Percentiles rank a stretch among this genome's conserved stretches.
Evolutionary conservation across 1,140 invertebrate species (phyloP).

Genomic region (Chrysomallon squamiferum): DNA sequence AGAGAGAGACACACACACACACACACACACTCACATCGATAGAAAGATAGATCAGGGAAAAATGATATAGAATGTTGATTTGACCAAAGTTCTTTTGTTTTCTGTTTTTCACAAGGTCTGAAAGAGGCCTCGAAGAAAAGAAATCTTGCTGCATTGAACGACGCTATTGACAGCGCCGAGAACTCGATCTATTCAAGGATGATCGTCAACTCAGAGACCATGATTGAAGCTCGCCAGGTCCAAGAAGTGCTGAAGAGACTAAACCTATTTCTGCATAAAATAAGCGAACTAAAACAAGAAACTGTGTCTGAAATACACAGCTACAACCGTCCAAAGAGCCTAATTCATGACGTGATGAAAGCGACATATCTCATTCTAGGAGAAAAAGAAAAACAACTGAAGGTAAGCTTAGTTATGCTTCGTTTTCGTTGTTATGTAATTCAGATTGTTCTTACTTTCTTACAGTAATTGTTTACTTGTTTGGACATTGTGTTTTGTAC

Average conservation of each 20-base stretch:
- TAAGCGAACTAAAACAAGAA: conserved; percentile 23
- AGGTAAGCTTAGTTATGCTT: conserved; percentile 16
- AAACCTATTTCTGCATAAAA: no score
- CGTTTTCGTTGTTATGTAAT: not conserved
- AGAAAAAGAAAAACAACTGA: conserved; percentile 16
- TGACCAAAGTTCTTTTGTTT: not conserved
- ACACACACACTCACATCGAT: no score
- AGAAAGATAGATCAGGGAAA: no score
- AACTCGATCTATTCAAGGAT: not conserved
- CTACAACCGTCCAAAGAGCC: conserved; percentile 33
- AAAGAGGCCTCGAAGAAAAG: not conserved
- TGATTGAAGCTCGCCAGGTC: not conserved
- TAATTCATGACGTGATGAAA: conserved; percentile 38
- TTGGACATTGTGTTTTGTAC: not conserved
- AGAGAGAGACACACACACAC: not conserved
- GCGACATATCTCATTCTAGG: conserved; percentile 36
- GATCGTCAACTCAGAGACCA: not conserved
- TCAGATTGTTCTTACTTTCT: not conserved
- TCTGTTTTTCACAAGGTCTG: not conserved
- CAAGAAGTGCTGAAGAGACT: not conserved
- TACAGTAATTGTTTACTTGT: not conserved
- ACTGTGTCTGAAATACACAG: conserved; percentile 36
- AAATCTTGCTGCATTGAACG: not conserved
- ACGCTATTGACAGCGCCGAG: not conserved
- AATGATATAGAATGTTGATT: not conserved